phyloP scores from a whole-genome alignment of 2,113 vertebrate genomes.

The Chaenogobius annularis region DNA sequence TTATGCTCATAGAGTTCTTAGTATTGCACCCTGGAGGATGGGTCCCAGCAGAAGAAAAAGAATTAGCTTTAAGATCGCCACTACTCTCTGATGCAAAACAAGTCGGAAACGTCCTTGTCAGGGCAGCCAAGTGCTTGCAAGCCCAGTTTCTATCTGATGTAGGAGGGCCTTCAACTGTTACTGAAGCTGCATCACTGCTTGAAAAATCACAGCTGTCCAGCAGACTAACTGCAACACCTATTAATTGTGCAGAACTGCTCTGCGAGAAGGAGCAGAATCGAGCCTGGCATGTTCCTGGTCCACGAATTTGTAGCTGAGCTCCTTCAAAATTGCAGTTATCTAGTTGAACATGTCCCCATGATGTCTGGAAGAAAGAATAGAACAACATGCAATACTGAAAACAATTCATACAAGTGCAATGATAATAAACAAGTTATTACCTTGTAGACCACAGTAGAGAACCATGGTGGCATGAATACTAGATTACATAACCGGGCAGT shows the following conservation, averaged over 20 bases:
- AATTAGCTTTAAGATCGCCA: constrained; percentile 12
- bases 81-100: constrained; percentile 36
- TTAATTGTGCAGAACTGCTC: constrained; percentile 82
- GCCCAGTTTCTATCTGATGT: constrained; percentile 90
- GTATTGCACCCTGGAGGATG: constrained; percentile 31
- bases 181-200: constrained; percentile 86
- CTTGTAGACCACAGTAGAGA: constrained; percentile 88
- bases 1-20: constrained; percentile 63
- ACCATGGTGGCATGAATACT: constrained; percentile 86
- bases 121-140: constrained; percentile 83
- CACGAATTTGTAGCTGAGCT: constrained; percentile 85
- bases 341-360: constrained; percentile 87
- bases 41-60: constrained; percentile 18
- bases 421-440: constrained; percentile 53
- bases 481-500: constrained; percentile 84
- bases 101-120: constrained; percentile 75
- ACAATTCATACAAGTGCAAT: neutral
- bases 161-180: constrained; percentile 85
- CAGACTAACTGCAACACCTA: constrained; percentile 82
- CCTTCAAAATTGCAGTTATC: constrained; percentile 91
- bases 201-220: constrained; percentile 91
- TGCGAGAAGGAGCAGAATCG: constrained; percentile 91
- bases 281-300: constrained; percentile 87
- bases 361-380: constrained; percentile 74
- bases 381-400: neutral